Percentiles rank a stretch among this genome's conserved stretches.
phyloP scores from a whole-genome alignment of 2,113 vertebrate species.

The Ceyx margarethae region DNA sequence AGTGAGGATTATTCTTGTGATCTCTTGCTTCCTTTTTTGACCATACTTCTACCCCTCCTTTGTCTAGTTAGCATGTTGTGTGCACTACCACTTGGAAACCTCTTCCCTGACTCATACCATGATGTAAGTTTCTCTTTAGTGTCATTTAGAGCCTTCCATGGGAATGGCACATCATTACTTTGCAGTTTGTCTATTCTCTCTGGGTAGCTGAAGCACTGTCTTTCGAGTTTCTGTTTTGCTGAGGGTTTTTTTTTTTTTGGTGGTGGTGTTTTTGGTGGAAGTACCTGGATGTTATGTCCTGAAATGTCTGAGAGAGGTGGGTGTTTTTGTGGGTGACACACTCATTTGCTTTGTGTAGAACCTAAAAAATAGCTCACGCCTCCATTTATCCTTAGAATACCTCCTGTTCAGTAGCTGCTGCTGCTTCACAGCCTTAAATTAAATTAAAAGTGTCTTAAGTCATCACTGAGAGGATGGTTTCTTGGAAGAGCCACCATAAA shows the following conservation, averaged over 20 bases:
- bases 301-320: neutral
- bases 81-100: neutral
- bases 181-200: neutral
- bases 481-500: neutral
- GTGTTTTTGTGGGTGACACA: neutral
- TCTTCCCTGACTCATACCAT: neutral
- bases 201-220: neutral
- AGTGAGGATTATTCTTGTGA: neutral
- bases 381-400: neutral
- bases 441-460: neutral
- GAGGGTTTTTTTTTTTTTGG: neutral
- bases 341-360: neutral
- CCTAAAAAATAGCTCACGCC: neutral
- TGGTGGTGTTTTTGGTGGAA: neutral
- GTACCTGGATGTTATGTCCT: neutral
- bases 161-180: neutral
- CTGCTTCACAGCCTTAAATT: neutral
- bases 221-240: neutral
- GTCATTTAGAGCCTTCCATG: neutral
- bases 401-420: neutral
- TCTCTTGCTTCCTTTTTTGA: neutral
- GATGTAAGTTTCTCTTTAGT: neutral
- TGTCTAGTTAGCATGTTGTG: neutral
- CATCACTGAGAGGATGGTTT: accelerated
- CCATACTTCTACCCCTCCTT: neutral